Conservation (phyloP, 2,113 vertebrate genomes). For the Pristiophorus japonicus region DNA sequence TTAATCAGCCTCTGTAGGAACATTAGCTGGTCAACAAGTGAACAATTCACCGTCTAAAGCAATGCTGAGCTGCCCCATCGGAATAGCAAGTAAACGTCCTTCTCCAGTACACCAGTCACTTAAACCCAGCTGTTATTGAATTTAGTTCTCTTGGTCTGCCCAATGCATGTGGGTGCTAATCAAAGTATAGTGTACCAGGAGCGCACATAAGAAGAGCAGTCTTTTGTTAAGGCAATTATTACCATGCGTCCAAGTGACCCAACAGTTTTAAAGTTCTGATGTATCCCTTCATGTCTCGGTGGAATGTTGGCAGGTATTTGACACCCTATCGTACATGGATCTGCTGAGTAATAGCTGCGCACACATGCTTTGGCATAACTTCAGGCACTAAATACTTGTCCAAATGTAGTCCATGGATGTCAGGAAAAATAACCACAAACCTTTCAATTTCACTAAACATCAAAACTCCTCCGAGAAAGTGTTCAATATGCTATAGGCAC, state of each 20-base stretch:
- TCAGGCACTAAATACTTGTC: not conserved
- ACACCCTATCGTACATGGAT: not conserved
- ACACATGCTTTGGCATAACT: not conserved
- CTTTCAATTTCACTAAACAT: conserved; percentile 21
- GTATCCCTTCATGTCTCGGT: not conserved
- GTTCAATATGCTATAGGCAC: conserved; percentile 23
- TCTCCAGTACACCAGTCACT: not conserved
- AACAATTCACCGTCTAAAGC: not conserved
- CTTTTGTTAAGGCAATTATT: not conserved
- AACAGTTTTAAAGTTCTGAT: not conserved
- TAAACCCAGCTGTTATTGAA: not conserved
- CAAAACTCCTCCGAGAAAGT: conserved; percentile 27
- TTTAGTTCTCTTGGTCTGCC: not conserved
- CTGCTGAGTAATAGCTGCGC: not conserved
- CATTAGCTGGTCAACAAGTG: not conserved
- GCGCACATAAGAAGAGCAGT: not conserved
- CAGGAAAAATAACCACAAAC: not conserved
- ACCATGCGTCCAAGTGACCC: not conserved
- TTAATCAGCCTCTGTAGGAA: not conserved
- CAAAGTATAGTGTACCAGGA: not conserved
- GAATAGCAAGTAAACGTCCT: not conserved
- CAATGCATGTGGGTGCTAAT: not conserved
- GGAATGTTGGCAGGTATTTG: conserved; percentile 16
- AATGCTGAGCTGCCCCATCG: not conserved
- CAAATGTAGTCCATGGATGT: not conserved